Conservation (phyloP, 2,797 vertebrate genomes). For the Erethizon dorsatum region DNA sequence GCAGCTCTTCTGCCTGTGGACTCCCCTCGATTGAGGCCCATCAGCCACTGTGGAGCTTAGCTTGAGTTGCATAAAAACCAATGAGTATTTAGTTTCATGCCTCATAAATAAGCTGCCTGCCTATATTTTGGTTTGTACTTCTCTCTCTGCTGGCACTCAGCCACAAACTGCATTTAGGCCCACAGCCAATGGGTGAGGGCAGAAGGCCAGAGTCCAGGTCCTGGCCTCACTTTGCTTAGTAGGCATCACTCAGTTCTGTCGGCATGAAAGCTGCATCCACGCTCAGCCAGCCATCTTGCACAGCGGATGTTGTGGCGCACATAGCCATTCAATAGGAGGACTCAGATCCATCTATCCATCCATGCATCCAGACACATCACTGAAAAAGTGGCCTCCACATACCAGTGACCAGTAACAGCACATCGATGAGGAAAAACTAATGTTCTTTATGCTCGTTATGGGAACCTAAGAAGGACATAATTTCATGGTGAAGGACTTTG, state of each 20-base stretch:
- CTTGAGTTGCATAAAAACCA: slow-evolving; percentile 50
- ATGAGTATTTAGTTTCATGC: slow-evolving; percentile 42
- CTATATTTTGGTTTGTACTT: slow-evolving; percentile 47
- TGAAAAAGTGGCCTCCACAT: neutral
- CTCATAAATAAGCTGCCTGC: slow-evolving; percentile 74
- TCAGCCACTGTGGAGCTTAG: neutral
- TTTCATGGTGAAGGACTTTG: neutral
- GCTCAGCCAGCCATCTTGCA: neutral
- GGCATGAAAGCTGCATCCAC: neutral
- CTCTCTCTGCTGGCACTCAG: slow-evolving; percentile 54
- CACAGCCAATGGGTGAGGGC: slow-evolving; percentile 60
- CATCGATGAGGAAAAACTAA: neutral
- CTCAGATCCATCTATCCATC: neutral
- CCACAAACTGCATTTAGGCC: slow-evolving; percentile 75
- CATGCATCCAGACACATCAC: neutral
- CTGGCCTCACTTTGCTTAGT: slow-evolving; percentile 32
- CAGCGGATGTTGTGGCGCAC: neutral
- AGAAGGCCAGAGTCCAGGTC: slow-evolving; percentile 47
- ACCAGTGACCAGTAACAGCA: neutral
- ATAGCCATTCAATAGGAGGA: neutral
- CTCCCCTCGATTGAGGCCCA: neutral
- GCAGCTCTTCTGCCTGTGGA: neutral
- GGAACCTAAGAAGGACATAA: neutral
- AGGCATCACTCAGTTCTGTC: neutral
- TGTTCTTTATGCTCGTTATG: neutral